These are phyloP conservation scores for Saguinus imperator DNA, from an alignment of 2,113 vertebrate genomes.

Conservation along the genomic window DNA sequence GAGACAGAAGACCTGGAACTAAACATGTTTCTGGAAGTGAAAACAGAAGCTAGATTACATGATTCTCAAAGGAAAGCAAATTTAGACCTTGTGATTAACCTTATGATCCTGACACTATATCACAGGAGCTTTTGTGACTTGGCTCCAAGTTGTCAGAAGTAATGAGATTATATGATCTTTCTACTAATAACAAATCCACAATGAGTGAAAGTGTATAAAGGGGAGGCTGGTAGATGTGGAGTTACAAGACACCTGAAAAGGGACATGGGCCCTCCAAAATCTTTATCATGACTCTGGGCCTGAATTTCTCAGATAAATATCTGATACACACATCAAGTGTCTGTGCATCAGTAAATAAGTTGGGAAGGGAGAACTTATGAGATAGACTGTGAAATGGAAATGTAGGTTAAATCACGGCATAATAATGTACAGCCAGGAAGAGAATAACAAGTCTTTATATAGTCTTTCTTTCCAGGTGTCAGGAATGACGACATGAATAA, in stretches of 20 bases:
- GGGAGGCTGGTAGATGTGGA: background rate
- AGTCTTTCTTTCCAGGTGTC: background rate
- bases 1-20: background rate
- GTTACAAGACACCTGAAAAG: background rate
- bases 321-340: background rate
- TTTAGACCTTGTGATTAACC: background rate
- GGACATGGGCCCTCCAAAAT: background rate
- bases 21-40: background rate
- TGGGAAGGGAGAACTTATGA: background rate
- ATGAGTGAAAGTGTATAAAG: background rate
- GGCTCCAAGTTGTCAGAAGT: background rate
- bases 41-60: background rate
- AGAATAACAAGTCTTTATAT: background rate
- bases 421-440: background rate
- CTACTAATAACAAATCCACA: background rate
- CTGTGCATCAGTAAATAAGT: background rate
- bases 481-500: background rate
- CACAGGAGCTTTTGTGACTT: background rate
- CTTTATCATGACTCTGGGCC: background rate
- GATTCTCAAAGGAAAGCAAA: background rate
- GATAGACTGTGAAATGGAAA: background rate
- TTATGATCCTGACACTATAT: background rate
- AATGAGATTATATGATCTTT: constrained; percentile 9
- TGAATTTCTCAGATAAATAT: background rate
- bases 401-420: background rate